Evolutionary conservation across 2,113 vertebrate species (phyloP).

Genomic region (Ascaphus truei): DNA sequence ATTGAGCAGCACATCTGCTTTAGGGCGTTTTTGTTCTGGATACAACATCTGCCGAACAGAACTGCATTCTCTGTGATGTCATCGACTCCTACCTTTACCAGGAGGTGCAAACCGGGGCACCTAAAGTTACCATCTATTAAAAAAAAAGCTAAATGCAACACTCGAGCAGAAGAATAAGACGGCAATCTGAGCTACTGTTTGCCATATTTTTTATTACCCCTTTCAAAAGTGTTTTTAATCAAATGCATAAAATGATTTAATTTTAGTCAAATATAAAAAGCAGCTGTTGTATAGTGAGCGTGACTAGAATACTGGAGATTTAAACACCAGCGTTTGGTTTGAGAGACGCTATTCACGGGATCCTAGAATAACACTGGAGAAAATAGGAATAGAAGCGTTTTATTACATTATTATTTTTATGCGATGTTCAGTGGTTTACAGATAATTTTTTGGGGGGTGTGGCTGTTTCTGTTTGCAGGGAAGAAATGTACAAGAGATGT

Average conservation of each 20-base stretch:
- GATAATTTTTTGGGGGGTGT: too few species aligned
- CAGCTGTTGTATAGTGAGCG: conserved; percentile 21
- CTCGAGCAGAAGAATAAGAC: conserved; percentile 7
- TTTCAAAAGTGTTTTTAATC: conserved; percentile 33
- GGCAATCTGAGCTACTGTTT: conserved; percentile 18
- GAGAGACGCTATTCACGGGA: background rate
- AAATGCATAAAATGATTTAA: conserved; percentile 32
- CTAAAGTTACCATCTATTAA: background rate
- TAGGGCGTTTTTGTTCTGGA: background rate
- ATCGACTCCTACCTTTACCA: background rate
- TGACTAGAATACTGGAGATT: conserved; percentile 23
- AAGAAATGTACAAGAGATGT: too few species aligned
- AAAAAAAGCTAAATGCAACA: background rate
- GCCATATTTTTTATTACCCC: conserved; percentile 17
- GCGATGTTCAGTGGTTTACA: too few species aligned
- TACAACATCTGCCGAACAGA: too few species aligned
- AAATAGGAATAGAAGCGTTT: background rate
- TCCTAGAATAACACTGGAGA: conserved; percentile 16
- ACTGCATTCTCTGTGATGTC: background rate
- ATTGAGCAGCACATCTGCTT: too few species aligned
- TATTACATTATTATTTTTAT: too few species aligned
- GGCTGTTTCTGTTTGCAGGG: too few species aligned
- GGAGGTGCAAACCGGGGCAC: background rate
- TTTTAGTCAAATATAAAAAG: conserved; percentile 26
- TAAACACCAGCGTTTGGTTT: background rate